A percentile compares a stretch with the other conserved stretches of the same genome.
These are phyloP conservation scores for Bilobella aurantiaca DNA, from an alignment of 1,140 invertebrate species.

Conservation along the genomic window DNA sequence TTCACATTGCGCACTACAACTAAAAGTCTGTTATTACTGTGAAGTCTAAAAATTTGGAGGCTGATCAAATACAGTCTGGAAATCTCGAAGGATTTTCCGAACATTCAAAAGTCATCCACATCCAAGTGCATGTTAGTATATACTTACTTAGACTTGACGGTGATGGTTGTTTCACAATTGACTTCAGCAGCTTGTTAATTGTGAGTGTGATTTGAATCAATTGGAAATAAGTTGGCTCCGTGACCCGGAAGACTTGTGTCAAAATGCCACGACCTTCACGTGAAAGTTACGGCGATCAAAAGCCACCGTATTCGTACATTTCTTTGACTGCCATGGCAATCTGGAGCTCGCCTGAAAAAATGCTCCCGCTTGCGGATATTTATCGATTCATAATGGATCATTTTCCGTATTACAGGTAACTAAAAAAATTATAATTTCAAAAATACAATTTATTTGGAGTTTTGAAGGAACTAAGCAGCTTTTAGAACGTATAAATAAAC, in stretches of 20 bases:
- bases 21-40: too few relatives aligned
- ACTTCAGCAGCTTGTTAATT: not conserved
- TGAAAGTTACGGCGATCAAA: conserved; percentile 88
- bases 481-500: too few relatives aligned
- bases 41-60: too few relatives aligned
- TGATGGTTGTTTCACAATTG: too few relatives aligned
- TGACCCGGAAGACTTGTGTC: not conserved
- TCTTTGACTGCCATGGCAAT: conserved; percentile 95
- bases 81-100: too few relatives aligned
- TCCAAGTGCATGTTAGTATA: too few relatives aligned
- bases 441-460: not conserved
- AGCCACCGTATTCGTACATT: conserved; percentile 94
- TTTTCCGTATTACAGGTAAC: conserved; percentile 74
- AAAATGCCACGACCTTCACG: conserved; percentile 78
- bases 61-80: too few relatives aligned
- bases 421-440: not conserved
- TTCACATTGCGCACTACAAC: too few relatives aligned
- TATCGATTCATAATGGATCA: conserved; percentile 85
- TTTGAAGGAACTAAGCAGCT: too few relatives aligned
- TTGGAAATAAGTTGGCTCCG: too few relatives aligned
- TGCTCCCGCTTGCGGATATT: conserved; percentile 86
- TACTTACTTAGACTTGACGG: too few relatives aligned
- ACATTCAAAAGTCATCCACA: too few relatives aligned
- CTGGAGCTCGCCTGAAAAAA: conserved; percentile 84
- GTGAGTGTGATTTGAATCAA: not conserved